A percentile compares a stretch with the other conserved stretches of the same genome.
phyloP scores from a whole-genome alignment of 2,888 invertebrate genomes.

The Schizotus pectinicornis region DNA sequence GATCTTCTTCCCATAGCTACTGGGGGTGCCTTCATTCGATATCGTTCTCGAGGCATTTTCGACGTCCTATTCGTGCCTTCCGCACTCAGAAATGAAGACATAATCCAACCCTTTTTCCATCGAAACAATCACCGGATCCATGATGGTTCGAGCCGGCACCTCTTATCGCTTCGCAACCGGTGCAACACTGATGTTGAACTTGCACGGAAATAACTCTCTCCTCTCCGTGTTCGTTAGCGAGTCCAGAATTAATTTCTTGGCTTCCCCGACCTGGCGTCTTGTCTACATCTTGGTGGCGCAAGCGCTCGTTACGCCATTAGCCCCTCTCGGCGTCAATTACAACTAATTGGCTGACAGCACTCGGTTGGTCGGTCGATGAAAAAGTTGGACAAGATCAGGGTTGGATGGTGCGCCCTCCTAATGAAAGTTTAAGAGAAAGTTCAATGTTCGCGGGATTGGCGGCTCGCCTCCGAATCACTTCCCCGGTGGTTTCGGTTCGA shows the following conservation, averaged over 20 bases:
- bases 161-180: background rate
- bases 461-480: conserved; percentile 6
- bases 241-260: conserved; percentile 48
- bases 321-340: conserved; percentile 52
- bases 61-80: no score
- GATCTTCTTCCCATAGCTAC: no score
- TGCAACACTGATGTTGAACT: conserved; percentile 28
- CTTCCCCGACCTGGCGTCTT: conserved; percentile 46
- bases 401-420: conserved; percentile 41
- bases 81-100: no score
- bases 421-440: conserved; percentile 53
- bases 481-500: conserved; percentile 27
- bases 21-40: no score
- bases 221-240: conserved; percentile 41
- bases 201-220: conserved; percentile 40
- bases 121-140: no score
- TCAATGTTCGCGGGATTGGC: conserved; percentile 43
- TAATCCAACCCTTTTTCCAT: no score
- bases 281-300: conserved; percentile 42
- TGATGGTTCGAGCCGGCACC: no score
- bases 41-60: no score
- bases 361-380: conserved; percentile 57
- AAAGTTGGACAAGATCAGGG: conserved; percentile 58
- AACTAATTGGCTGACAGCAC: conserved; percentile 54
- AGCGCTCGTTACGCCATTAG: conserved; percentile 40